These are phyloP conservation scores for Rhegmatorhina hoffmannsi DNA, from an alignment of 2,113 vertebrate genomes.

Conservation along the genomic window DNA sequence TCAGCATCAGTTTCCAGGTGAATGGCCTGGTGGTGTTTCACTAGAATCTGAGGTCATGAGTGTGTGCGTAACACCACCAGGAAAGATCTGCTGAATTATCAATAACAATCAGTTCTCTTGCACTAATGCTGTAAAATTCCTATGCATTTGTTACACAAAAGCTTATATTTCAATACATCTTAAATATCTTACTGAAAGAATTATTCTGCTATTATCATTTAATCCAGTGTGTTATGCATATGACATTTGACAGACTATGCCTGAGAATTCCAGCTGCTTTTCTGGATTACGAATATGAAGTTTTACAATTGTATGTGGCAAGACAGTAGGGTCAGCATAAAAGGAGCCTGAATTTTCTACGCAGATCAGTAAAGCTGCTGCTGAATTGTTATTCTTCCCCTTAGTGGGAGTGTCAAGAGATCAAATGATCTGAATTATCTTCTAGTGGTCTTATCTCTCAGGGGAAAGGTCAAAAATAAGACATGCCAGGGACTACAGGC, in stretches of 20 bases:
- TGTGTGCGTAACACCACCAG: background rate
- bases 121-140: background rate
- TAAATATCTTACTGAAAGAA: slow-evolving; percentile 4
- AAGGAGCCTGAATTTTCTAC: background rate
- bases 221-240: slow-evolving; percentile 37
- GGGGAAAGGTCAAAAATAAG: slow-evolving; percentile 19
- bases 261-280: slow-evolving; percentile 49
- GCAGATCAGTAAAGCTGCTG: slow-evolving; percentile 9
- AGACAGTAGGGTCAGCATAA: slow-evolving; percentile 37
- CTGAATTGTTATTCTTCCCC: slow-evolving; percentile 16
- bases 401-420: background rate
- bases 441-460: background rate
- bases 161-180: background rate
- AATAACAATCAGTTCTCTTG: background rate
- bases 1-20: background rate
- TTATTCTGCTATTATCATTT: slow-evolving; percentile 45
- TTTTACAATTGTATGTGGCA: slow-evolving; percentile 26
- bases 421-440: background rate
- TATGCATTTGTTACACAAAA: background rate
- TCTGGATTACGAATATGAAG: slow-evolving; percentile 37
- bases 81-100: background rate
- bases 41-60: background rate
- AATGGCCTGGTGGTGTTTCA: background rate
- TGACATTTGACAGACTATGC: slow-evolving; percentile 31
- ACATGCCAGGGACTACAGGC: background rate